Percentiles rank a stretch among this genome's conserved stretches.
These are phyloP conservation scores for Lagothrix lagotricha DNA, from an alignment of 2,797 vertebrate genomes.

Conservation along the genomic window DNA sequence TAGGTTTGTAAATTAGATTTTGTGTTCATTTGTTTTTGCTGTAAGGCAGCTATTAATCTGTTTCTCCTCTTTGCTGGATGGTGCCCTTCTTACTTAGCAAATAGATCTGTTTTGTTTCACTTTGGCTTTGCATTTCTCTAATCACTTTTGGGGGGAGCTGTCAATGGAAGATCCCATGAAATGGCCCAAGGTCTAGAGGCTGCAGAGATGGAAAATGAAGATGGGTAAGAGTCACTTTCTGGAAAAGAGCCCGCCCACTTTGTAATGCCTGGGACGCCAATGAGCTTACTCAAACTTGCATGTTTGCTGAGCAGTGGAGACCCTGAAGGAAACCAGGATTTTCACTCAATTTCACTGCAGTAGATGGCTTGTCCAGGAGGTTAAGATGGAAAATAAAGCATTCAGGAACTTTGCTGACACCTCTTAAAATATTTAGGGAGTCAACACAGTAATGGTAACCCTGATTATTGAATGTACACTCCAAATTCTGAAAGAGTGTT, in stretches of 20 bases:
- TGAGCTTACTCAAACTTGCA: background rate
- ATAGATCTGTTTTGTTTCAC: conserved; percentile 84
- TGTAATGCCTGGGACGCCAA: background rate
- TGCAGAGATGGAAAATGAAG: conserved; percentile 56
- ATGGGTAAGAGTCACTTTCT: conserved; percentile 28
- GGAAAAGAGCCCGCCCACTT: conserved; percentile 3
- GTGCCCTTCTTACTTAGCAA: conserved; percentile 84
- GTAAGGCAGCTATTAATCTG: conserved; percentile 89
- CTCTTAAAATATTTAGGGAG: conserved; percentile 14
- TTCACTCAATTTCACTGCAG: background rate
- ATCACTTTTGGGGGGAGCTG: conserved; percentile 68
- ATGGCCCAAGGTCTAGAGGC: conserved; percentile 76
- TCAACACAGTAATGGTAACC: background rate
- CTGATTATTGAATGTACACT: background rate
- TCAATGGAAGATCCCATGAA: conserved; percentile 77
- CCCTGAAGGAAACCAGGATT: background rate
- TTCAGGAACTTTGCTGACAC: conserved; percentile 14
- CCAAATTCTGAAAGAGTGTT: background rate
- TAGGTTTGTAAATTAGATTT: conserved; percentile 93
- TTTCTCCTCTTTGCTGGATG: conserved; percentile 82
- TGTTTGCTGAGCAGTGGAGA: conserved; percentile 13
- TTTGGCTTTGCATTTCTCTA: conserved; percentile 84
- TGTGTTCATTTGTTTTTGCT: conserved; percentile 90
- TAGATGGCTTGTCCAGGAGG: background rate
- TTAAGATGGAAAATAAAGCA: background rate